Evolutionary conservation across 1,140 invertebrate species (phyloP), one percentile per base, ranked within the genome.

Genomic region (Drosophila sulfurigaster): DNA sequence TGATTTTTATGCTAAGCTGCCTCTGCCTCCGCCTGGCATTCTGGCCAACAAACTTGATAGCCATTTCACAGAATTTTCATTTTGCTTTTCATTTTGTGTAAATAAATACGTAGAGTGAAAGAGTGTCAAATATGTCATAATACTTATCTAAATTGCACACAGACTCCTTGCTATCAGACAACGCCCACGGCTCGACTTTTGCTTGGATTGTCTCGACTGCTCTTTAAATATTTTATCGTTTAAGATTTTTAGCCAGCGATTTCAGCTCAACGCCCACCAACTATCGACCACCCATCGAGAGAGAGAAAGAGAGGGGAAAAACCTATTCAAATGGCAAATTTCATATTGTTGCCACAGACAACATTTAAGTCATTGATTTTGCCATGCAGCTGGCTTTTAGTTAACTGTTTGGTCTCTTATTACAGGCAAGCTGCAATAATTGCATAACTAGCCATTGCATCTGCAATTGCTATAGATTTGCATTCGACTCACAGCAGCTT

Each of bases 81-180:
- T 86, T 70, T 59, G 13, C 66, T 69, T 78, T 85, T 78, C 65
- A 75, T 85, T 85, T 69, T 77, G 20, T 56, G 81, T 78, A 89
- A 89, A 89, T 89, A 88, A 89, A 83, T 78, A 78, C 66, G 52
- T 77, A 81, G 79, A 60, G 52, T 77, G 81, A 81, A 83, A 89
- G 81, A 89, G 85, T 89, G 85, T 89, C 85, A 88, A 89, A 89
- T 89, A 85, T 88, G 85, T 88, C 85, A 89, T 89, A 89, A 89
- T 89, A 89, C 85, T 89, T 89, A 89, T 89, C 85, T 89, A 89
- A 90, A 89, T 89, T 89, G 85, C 85, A 78, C 63, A 74, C 32
- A 67, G 79, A 79, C 73, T 63, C 59, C 80, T 51, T 25, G 38
- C 20, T 58, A 65, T 46, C 66, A 48, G 56, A 72, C 67, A 62